Evolutionary conservation across 2,797 vertebrate genomes (phyloP).

Genomic region (Peromyscus melanophrys): DNA sequence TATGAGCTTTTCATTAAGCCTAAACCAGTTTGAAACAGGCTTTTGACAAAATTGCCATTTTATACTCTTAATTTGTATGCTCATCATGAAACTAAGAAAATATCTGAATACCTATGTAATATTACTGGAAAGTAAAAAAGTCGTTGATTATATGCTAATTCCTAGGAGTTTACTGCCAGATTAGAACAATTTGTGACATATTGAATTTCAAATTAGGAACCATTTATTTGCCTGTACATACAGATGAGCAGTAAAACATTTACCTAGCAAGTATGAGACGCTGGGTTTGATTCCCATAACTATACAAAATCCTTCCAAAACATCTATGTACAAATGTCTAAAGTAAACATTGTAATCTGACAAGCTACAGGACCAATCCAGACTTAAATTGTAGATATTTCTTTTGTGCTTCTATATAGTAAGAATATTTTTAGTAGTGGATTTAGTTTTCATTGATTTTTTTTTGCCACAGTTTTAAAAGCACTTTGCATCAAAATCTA

Average conservation of each 20-base stretch:
- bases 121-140: neutral
- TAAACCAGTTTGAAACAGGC: neutral
- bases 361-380: neutral
- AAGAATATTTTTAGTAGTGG: neutral
- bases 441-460: slow-evolving; percentile 6
- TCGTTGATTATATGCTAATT: slow-evolving; percentile 30
- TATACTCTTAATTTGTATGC: neutral
- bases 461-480: slow-evolving; percentile 21
- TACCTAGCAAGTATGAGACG: neutral
- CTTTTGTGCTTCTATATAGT: neutral
- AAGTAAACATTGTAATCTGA: neutral
- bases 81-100: neutral
- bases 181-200: slow-evolving; percentile 30
- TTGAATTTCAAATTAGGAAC: slow-evolving; percentile 47
- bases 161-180: neutral
- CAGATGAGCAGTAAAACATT: neutral
- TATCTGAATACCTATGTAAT: neutral
- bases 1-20: slow-evolving; percentile 12
- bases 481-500: neutral
- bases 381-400: neutral
- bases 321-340: neutral
- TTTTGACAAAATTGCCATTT: neutral
- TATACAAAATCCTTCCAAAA: neutral
- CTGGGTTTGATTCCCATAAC: neutral
- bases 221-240: neutral